Conservation (phyloP, 2,113 vertebrate genomes). For the Mellivora capensis region DNA sequence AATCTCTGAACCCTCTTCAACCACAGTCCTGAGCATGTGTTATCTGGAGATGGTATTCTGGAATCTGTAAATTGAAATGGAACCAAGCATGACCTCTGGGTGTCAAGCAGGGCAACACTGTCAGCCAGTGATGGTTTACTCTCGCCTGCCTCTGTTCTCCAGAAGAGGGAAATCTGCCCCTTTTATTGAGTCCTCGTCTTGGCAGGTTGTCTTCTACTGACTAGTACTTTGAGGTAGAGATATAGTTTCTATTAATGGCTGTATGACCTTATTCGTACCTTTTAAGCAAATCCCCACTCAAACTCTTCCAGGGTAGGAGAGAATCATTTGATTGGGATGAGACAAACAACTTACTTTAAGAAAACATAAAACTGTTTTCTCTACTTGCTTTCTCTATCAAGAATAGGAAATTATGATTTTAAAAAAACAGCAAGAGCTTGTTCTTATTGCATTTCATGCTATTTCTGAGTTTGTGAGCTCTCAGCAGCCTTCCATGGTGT, state of each 20-base stretch:
- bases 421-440: conserved; percentile 42
- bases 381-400: conserved; percentile 35
- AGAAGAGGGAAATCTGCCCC: not conserved
- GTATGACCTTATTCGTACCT: not conserved
- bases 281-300: not conserved
- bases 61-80: not conserved
- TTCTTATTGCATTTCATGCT: conserved; percentile 57
- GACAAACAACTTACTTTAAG: conserved; percentile 46
- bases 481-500: conserved; percentile 68
- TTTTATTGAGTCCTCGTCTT: not conserved
- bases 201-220: not conserved
- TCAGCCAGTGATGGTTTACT: not conserved
- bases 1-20: not conserved
- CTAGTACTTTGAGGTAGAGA: not conserved
- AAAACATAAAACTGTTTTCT: conserved; percentile 55
- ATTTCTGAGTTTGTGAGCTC: conserved; percentile 69
- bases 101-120: not conserved
- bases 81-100: not conserved
- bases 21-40: not conserved
- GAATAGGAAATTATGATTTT: conserved; percentile 60
- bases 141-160: not conserved
- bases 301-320: not conserved
- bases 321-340: not conserved
- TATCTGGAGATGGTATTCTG: not conserved
- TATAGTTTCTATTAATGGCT: not conserved